Percentiles rank a stretch among this genome's conserved stretches.
Conservation (phyloP, 2,888 invertebrate species). For the Drosophila pullipes region DNA sequence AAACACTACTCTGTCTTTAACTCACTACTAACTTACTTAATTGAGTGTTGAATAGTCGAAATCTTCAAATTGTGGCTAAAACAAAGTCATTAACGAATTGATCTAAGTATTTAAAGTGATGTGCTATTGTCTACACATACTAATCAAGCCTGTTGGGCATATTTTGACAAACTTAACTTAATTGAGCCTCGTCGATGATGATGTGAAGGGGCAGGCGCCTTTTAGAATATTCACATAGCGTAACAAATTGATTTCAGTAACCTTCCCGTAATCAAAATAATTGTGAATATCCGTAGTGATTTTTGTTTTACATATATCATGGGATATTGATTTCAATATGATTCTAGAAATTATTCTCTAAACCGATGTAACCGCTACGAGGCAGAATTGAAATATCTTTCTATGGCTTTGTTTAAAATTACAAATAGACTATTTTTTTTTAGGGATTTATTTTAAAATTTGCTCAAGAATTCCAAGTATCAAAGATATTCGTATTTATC, state of each 20-base stretch:
- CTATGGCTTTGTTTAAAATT: neutral
- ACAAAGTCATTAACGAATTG: slow-evolving; percentile 17
- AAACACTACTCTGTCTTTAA: slow-evolving; percentile 30
- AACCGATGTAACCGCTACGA: neutral
- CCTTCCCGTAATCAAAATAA: neutral
- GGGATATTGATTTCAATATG: neutral
- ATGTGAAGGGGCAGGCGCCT: slow-evolving; percentile 3
- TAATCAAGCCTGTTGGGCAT: slow-evolving; percentile 29
- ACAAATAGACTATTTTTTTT: neutral
- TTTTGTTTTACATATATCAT: neutral
- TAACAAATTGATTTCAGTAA: neutral
- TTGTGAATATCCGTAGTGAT: slow-evolving; percentile 2
- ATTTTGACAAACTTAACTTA: slow-evolving; percentile 23
- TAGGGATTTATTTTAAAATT: neutral
- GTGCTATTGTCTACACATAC: slow-evolving; percentile 6
- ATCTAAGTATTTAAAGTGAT: slow-evolving; percentile 41
- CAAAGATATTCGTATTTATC: neutral
- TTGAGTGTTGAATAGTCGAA: slow-evolving; percentile 42
- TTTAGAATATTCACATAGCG: neutral
- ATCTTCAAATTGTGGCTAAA: slow-evolving; percentile 15
- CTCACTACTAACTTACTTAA: slow-evolving; percentile 39
- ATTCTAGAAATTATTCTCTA: neutral
- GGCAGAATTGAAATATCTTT: neutral
- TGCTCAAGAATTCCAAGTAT: slow-evolving; percentile 24
- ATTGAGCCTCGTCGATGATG: slow-evolving; percentile 35